Evolutionary conservation across 30 jellyfish, hydroid and myxozoan genomes (phyloP).

Genomic region (Hydractinia symbiolongicarpus): DNA sequence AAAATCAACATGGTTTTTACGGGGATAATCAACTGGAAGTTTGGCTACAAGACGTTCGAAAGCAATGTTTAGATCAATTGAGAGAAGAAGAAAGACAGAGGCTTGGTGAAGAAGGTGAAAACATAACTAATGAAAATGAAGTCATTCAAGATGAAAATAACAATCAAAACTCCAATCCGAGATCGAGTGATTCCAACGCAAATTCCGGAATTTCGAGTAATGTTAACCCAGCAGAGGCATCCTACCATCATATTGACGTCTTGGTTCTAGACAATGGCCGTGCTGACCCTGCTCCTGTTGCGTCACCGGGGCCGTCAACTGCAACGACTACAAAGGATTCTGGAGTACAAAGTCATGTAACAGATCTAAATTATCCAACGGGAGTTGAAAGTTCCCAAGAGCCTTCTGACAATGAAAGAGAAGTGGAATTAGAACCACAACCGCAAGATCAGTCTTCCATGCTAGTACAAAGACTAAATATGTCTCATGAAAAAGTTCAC

Average conservation of each 20-base stretch:
- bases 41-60: slow-evolving; percentile 29
- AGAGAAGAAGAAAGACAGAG: slow-evolving; percentile 2
- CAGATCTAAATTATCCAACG: background rate
- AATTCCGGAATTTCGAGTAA: background rate
- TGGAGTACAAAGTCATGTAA: slow-evolving; percentile 5
- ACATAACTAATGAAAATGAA: background rate
- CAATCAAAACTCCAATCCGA: background rate
- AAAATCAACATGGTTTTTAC: background rate
- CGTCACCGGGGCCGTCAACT: background rate
- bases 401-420: no score
- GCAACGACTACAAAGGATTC: background rate
- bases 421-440: no score
- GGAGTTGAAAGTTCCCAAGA: no score
- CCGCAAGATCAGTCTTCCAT: no score
- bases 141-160: background rate
- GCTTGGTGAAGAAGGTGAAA: slow-evolving; percentile 17
- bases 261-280: background rate
- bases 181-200: background rate
- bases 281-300: background rate
- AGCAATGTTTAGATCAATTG: slow-evolving; percentile 2
- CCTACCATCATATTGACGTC: slow-evolving; percentile 5
- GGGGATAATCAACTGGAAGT: slow-evolving; percentile 19
- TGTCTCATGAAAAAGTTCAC: background rate
- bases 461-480: no score
- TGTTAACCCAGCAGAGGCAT: background rate